Base-by-base conservation (phyloP, 2,797 vertebrate genomes). In the Trichosurus vulpecula region DNA sequence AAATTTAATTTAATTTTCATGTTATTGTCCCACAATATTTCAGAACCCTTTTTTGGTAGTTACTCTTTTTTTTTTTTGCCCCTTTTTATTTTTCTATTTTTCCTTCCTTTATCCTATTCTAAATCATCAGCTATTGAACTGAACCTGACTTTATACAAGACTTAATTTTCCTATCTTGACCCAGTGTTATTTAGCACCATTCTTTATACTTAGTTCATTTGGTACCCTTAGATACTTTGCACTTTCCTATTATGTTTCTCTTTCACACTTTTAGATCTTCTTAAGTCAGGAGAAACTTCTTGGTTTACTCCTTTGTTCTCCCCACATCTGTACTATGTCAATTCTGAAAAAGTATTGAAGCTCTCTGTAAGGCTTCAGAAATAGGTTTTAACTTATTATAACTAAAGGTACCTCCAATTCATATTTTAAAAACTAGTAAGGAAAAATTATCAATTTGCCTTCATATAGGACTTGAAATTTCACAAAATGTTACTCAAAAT, bases 31-130 rank as follows among this genome's bases (percentile, higher is more conserved):
- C 14, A n/a, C 54, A 94, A 54, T 47, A 51, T 4, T 66, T 89
- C 90, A 54, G n/a, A 95, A 57, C 12, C 31, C 13, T 51, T 53
- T 35, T 61, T 61, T 61, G 8, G 66, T 92, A 47, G 13, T 94
- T 94, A 92, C 16, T 96, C 56, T 4, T 92, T 96, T 90, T 61
- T 4, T 92, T 96, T 90, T 61, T 54, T n/a, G 35, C 51, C 3
- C 61, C 12, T 29, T 81, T 9, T 53, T 91, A 52, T 93, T 93
- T 81, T 41, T 52, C 94, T 57, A 29, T 96, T 93, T 91, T 16
- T 95, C 93, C 81, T 90, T 94, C 91, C 41, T 81, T 81, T 81
- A n/a, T n/a, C n/a, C n/a, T n/a, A n/a, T n/a, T n/a, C 74, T 47
- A 81, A 81, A 90, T 31, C 5, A 22, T 9, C 54, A 90, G 8